A percentile compares a stretch with the other conserved stretches of the same genome.
Evolutionary conservation across 2,797 vertebrate genomes (phyloP).

Genomic region (Enteromius afrohamiltoni): DNA sequence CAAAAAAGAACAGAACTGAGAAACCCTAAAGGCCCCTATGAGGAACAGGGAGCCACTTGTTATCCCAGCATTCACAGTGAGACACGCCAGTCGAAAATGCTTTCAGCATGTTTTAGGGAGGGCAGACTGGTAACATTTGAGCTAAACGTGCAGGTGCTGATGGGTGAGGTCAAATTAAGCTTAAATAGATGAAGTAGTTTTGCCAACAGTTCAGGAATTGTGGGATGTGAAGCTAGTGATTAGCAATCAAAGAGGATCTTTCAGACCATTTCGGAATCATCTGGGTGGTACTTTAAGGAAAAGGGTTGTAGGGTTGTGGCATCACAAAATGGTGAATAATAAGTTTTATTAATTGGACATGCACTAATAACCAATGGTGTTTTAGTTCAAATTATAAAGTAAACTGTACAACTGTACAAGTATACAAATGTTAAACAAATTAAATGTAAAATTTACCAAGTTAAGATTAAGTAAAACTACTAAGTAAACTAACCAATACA

Average conservation of each 20-base stretch:
- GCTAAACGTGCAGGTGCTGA: neutral
- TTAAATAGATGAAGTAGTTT: slow-evolving; percentile 8
- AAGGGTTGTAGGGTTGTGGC: neutral
- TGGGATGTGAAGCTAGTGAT: neutral
- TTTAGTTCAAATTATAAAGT: neutral
- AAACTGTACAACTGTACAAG: neutral
- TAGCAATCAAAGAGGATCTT: neutral
- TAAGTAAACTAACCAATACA: neutral
- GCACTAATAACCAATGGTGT: neutral
- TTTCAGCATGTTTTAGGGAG: slow-evolving; percentile 28
- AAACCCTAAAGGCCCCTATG: slow-evolving; percentile 45
- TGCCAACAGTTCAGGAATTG: slow-evolving; percentile 3
- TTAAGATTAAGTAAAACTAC: too few species aligned
- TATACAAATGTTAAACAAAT: neutral
- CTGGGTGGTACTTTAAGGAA: neutral
- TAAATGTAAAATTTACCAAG: neutral
- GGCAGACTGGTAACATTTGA: neutral
- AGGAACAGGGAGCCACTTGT: slow-evolving; percentile 24
- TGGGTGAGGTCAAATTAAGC: slow-evolving; percentile 12
- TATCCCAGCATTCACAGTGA: slow-evolving; percentile 24
- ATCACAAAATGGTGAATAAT: neutral
- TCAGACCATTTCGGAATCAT: neutral
- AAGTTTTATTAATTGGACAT: neutral
- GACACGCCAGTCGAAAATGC: neutral
- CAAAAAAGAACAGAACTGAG: slow-evolving; percentile 12